Base-by-base conservation (phyloP, 2,113 vertebrate genomes). In the Plecotus auritus region DNA sequence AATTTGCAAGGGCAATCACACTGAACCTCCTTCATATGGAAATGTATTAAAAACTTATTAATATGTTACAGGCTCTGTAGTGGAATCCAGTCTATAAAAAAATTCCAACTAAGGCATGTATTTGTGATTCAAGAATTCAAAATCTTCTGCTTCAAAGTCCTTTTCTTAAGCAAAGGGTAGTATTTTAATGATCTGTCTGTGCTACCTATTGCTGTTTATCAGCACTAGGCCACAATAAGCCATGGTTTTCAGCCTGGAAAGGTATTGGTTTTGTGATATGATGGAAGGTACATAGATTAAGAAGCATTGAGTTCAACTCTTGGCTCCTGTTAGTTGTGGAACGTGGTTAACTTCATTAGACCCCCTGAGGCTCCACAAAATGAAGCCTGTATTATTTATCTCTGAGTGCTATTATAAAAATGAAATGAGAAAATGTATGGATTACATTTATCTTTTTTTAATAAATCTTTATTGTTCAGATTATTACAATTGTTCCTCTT, bases 1-100 rank as follows among this genome's bases (percentile, higher is more conserved):
- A 67, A 87, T 73, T 78, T 56, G 28, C 81, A 92, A 92, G 45
- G n/a, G 13, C 78, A 92, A 88, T 64, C 59, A 94, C 51, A 61
- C 8, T 22, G 54, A 92, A 42, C 3, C 5, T 90, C 67, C 88
- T 93, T 90, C 81, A 45, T 61, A 88, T 92, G 82, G 26, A 95
- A 92, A 97, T 88, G 9, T 16, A 59, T 76, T 85, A 37, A 54
- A 93, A 92, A 93, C 16, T 42, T 66, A 91, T 54, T 94, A 91
- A 84, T 80, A 83, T 85, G 13, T 45, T 76, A 84, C 78, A 56
- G 76, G 49, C 59, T 59, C 45, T 20, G 42, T 61, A 72, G 82
- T 76, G 45, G 30, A 91, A 94, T 80, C 82, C 23, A 69, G 20
- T 74, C 42, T 92, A 64, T 73, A 64, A 56, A 82, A 81, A 85